Evolutionary conservation across 1,140 invertebrate species (phyloP).

Genomic region (Lucilia sericata): DNA sequence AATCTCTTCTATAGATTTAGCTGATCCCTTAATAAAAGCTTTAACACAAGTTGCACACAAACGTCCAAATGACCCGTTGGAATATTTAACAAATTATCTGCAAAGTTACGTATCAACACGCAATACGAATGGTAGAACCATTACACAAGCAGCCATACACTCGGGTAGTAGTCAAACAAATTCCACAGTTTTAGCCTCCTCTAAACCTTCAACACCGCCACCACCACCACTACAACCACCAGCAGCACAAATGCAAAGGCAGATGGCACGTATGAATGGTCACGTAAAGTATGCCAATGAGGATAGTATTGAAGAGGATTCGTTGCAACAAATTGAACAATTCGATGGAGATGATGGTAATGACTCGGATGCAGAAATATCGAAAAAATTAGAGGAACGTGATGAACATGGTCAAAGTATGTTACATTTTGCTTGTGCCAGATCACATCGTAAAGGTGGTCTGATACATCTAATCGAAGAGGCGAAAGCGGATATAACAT

Average conservation of each 20-base stretch:
- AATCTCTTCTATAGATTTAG: constrained; percentile 75
- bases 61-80: constrained; percentile 84
- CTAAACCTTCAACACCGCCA: constrained; percentile 28
- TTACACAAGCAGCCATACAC: constrained; percentile 32
- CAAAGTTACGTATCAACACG: constrained; percentile 74
- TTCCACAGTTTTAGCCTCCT: constrained; percentile 49
- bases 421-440: constrained; percentile 87
- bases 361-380: constrained; percentile 54
- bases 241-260: not conserved
- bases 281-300: not conserved
- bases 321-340: constrained; percentile 28
- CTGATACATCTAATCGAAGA: constrained; percentile 83
- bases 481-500: constrained; percentile 80
- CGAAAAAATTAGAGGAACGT: constrained; percentile 54
- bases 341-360: constrained; percentile 55
- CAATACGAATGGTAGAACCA: constrained; percentile 49
- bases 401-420: constrained; percentile 90
- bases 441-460: constrained; percentile 80
- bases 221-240: constrained; percentile 38
- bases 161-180: constrained; percentile 57
- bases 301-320: constrained; percentile 1
- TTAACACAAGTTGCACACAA: constrained; percentile 85
- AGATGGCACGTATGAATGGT: constrained; percentile 29
- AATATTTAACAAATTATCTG: constrained; percentile 84
- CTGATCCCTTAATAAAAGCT: constrained; percentile 87